These are phyloP conservation scores for Neodiprion pinetum DNA, from an alignment of 1,140 invertebrate species.

Conservation along the genomic window DNA sequence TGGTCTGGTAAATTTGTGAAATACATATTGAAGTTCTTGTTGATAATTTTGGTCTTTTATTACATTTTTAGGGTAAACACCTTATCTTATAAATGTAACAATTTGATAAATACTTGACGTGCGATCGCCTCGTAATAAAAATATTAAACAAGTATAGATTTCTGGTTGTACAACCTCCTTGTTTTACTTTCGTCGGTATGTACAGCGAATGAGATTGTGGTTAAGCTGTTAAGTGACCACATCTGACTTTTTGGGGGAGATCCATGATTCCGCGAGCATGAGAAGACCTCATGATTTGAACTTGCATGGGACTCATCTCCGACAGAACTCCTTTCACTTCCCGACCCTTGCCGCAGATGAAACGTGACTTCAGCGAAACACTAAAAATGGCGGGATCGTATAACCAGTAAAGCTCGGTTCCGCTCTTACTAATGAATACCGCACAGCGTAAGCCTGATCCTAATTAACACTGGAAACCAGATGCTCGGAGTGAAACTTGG, in stretches of 20 bases:
- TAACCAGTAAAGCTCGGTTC: background rate
- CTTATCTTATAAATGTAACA: too few relatives aligned
- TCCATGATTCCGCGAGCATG: conserved; percentile 6
- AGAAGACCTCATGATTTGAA: conserved; percentile 37
- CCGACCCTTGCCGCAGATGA: too few relatives aligned
- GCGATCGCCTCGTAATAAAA: too few relatives aligned
- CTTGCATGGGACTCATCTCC: conserved; percentile 22
- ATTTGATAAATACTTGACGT: too few relatives aligned
- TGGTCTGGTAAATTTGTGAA: too few relatives aligned
- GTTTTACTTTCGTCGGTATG: background rate
- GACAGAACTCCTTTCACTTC: background rate
- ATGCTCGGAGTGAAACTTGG: background rate
- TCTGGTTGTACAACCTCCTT: too few relatives aligned
- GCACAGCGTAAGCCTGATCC: background rate
- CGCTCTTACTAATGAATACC: background rate
- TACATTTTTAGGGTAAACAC: too few relatives aligned
- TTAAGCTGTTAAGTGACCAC: too few relatives aligned
- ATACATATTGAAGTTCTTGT: too few relatives aligned
- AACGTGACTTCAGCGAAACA: background rate
- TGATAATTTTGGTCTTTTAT: too few relatives aligned
- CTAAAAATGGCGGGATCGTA: background rate
- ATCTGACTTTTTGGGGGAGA: background rate
- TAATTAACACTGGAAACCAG: background rate
- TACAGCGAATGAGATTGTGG: too few relatives aligned
- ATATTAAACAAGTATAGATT: too few relatives aligned